phyloP scores from a whole-genome alignment of 2,797 vertebrate genomes.

The Aotus griseimembra region DNA sequence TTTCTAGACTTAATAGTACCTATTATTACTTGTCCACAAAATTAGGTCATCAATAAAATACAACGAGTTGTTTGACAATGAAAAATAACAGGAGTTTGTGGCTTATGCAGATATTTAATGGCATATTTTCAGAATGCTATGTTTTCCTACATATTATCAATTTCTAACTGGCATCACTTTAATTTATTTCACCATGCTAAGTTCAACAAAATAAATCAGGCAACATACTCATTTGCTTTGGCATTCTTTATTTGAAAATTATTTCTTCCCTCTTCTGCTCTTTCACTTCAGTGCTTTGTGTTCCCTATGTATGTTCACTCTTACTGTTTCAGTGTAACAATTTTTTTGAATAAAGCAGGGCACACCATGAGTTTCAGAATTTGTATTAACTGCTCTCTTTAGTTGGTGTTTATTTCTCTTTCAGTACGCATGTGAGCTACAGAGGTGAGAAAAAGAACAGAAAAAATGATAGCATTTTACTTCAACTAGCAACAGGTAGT shows the following conservation, averaged over 20 bases:
- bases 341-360: slow-evolving; percentile 38
- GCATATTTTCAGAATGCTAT: background rate
- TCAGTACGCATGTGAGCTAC: slow-evolving; percentile 10
- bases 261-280: background rate
- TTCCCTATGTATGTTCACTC: background rate
- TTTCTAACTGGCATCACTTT: background rate
- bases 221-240: background rate
- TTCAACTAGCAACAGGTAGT: background rate
- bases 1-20: background rate
- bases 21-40: background rate
- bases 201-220: background rate
- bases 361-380: background rate
- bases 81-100: background rate
- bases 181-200: background rate
- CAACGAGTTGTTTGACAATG: background rate
- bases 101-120: background rate
- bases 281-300: background rate
- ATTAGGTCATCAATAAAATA: background rate
- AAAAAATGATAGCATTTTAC: background rate
- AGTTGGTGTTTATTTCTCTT: slow-evolving; percentile 22
- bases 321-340: background rate
- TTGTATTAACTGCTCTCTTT: background rate
- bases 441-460: background rate
- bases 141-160: background rate
- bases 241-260: background rate